Base-by-base conservation (phyloP, 2,888 invertebrate species). In the Hirtodrosophila cameraria region DNA sequence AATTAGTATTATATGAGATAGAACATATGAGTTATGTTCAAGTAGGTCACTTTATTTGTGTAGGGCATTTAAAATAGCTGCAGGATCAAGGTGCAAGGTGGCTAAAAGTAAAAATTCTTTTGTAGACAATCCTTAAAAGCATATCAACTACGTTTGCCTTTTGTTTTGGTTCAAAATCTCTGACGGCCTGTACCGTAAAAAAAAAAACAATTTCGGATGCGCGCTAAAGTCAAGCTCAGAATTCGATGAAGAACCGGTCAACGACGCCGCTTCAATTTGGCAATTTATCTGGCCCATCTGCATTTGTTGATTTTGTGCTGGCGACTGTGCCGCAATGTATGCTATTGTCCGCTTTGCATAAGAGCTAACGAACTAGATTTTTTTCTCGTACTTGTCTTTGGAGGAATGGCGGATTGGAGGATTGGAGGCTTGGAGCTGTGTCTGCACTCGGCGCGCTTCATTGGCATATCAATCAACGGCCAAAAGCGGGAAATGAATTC, bases 401-500 rank as follows among this genome's bases (percentile, higher is more conserved):
- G 9, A 33, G 49, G 48, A 30, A 54, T 49, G 43, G 48, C 12
- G 55, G 55, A 13, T 35, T 30, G 23, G 46, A 46, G 41, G 35
- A 16, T 35, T 48, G 49, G 28, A 42, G 33, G 46, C 45, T 63
- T 57, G 25, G 28, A 23, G 48, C 57, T 67, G 48, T 60, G 65
- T 65, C 69, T 70, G 70, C 65, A 65, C 52, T 70, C 60, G 65
- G 71, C 49, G 28, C 67, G 75, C 80, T 80, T 75, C 80, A 76
- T 83, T 80, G 80, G 80, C 80, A 80, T 80, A 80, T 80, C 80
- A 80, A 80, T 80, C 80, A 80, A 80, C 77, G 77, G 68, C 62
- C 68, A 61, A 79, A 76, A 83, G 71, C 77, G 75, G 83, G 77
- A 83, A 79, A 80, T 83, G 80, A 83, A 80, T 80, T 80, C 74